A percentile compares a stretch with the other conserved stretches of the same genome.
Evolutionary conservation across 2,113 vertebrate genomes (phyloP).

Genomic region (Syngnathus floridae): DNA sequence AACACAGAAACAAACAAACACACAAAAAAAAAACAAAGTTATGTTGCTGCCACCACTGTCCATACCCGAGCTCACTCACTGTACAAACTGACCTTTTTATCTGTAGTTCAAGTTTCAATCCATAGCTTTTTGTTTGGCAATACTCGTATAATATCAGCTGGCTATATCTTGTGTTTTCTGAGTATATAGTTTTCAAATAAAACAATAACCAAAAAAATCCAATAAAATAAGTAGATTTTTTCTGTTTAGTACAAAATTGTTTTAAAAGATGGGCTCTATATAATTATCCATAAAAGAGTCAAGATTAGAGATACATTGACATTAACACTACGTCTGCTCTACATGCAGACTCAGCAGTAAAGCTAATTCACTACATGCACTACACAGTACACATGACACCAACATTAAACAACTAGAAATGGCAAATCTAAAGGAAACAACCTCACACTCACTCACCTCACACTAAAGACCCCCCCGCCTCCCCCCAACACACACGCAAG

Average conservation of each 20-base stretch:
- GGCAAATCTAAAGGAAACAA: conserved; percentile 28
- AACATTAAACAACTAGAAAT: conserved; percentile 51
- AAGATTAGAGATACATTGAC: conserved; percentile 63
- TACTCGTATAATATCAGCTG: conserved; percentile 58
- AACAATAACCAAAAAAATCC: conserved; percentile 49
- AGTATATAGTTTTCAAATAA: conserved; percentile 41
- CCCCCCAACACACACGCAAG: conserved; percentile 16
- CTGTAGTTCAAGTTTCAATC: conserved; percentile 70
- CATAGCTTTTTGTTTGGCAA: conserved; percentile 72
- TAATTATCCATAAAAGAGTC: conserved; percentile 60
- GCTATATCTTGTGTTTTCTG: conserved; percentile 35
- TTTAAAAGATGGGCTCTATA: conserved; percentile 41
- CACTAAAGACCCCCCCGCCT: not conserved
- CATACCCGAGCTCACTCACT: conserved; percentile 20
- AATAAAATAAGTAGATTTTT: conserved; percentile 47
- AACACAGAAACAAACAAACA: not conserved
- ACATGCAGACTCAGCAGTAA: conserved; percentile 58
- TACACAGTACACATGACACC: conserved; percentile 53
- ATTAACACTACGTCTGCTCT: conserved; percentile 61
- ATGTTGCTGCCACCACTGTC: conserved; percentile 34
- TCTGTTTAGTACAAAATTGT: conserved; percentile 62
- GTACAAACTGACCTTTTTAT: conserved; percentile 48
- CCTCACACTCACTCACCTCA: conserved; percentile 3
- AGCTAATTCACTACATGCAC: conserved; percentile 63
- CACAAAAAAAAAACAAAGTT: not conserved